A percentile compares a stretch with the other conserved stretches of the same genome.
Conservation (phyloP, 2,113 vertebrate genomes). For the Catharus bicknelli region DNA sequence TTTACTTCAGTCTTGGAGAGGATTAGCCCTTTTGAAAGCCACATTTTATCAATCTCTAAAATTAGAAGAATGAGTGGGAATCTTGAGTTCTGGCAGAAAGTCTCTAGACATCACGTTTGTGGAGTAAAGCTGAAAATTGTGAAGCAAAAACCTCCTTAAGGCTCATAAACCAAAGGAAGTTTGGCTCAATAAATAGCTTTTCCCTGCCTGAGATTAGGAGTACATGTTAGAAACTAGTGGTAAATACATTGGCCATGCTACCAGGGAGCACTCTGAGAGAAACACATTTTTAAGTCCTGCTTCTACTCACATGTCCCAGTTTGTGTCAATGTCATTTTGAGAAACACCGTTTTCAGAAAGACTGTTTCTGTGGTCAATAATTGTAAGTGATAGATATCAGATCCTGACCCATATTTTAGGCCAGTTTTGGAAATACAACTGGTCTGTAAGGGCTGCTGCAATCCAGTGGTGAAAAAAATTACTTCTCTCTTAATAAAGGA, state of each 20-base stretch:
- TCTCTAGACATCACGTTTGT: neutral
- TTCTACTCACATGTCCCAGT: neutral
- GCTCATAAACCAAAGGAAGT: neutral
- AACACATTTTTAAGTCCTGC: neutral
- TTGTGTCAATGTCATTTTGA: neutral
- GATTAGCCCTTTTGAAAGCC: neutral
- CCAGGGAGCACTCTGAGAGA: neutral
- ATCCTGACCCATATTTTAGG: neutral
- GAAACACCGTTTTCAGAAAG: neutral
- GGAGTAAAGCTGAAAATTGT: neutral
- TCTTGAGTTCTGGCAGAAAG: neutral
- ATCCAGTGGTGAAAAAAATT: neutral
- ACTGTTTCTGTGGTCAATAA: neutral
- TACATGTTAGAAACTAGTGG: neutral
- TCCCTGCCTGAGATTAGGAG: neutral
- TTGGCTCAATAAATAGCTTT: neutral
- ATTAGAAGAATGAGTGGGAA: neutral
- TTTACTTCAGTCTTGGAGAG: neutral
- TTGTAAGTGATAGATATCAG: neutral
- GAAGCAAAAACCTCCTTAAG: neutral
- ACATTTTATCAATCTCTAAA: neutral
- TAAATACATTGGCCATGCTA: neutral
- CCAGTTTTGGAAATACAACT: neutral
- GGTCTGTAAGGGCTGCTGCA: neutral
- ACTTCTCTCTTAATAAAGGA: neutral